Percentiles rank a stretch among this genome's conserved stretches.
These are phyloP conservation scores for Calliopum simillimum DNA, from an alignment of 2,888 invertebrate genomes.

Conservation along the genomic window DNA sequence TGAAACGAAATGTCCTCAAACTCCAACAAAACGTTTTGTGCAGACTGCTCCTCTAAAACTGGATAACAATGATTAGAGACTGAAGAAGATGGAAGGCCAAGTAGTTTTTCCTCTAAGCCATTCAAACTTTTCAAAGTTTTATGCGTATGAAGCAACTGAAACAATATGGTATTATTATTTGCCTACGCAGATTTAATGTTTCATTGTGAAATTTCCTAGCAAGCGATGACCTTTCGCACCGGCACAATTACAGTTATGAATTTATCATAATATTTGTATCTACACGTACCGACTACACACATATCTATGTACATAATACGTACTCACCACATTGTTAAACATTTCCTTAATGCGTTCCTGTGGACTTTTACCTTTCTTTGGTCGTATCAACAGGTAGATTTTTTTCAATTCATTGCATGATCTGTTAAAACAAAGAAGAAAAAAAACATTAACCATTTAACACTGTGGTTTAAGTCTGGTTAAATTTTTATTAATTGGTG, in stretches of 20 bases:
- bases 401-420: slow-evolving; percentile 80
- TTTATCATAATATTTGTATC: slow-evolving; percentile 25
- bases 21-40: no score
- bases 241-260: slow-evolving; percentile 14
- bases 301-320: no score
- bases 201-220: no score
- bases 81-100: no score
- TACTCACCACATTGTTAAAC: slow-evolving; percentile 82
- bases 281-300: neutral
- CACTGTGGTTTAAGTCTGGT: neutral
- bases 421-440: slow-evolving; percentile 63
- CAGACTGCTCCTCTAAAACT: no score
- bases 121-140: no score
- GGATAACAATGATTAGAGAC: no score
- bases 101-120: no score
- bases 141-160: no score
- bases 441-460: slow-evolving; percentile 19
- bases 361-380: slow-evolving; percentile 86
- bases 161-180: no score
- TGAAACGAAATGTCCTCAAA: no score
- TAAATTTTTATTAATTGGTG: slow-evolving; percentile 20
- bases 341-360: slow-evolving; percentile 83
- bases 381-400: slow-evolving; percentile 85
- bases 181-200: no score
- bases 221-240: neutral